Base-by-base conservation (phyloP, 2,113 vertebrate species). In the Pleuronectes platessa region DNA sequence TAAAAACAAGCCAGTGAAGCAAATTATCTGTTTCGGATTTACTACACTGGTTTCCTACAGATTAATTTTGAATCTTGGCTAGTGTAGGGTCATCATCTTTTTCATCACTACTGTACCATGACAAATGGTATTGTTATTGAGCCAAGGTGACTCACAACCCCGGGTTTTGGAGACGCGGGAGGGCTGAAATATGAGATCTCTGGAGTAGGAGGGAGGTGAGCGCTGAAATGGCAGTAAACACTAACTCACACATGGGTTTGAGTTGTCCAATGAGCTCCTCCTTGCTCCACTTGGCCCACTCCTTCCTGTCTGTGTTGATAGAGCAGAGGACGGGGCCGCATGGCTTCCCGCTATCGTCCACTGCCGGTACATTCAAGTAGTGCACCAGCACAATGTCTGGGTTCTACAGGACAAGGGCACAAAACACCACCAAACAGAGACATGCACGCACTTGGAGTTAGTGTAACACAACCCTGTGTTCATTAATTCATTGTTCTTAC, bases 271-370 rank as follows among this genome's bases (percentile, higher is more conserved):
- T 97, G 71, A 99, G 97, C 74, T 99, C 98, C 88, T 99, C 98
- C 85, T 99, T 99, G 2, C 97, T 98, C 98, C 98, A 99, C 89
- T 99, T 99, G 1, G 97, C 98, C 98, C 98, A 99, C 84, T 99
- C 98, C 87, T 99, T 99, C 92, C 98, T 96, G 94, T 99, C 98
- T 0, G 98, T 99, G 95, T 99, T 99, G 93, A 99, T 98, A 59
- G 98, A 99, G 93, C 98, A 99, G 82, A 99, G 91, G 91, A 99
- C 97, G 20, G 98, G 98, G 14, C 98, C 98, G 0, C 98, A 99
- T 0, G 98, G 98, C 86, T 99, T 99, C 78, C 98, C 97, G 0
- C 98, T 99, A 86, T 99, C 98, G 89, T 99, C 98, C 23, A 99
- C 98, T 85, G 98, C 98, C 0, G 98, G 98, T 71, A 99, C 98